A percentile compares a stretch with the other conserved stretches of the same genome.
Conservation (phyloP, 35 echinoderm and acorn worm species). For the Patiria miniata region DNA sequence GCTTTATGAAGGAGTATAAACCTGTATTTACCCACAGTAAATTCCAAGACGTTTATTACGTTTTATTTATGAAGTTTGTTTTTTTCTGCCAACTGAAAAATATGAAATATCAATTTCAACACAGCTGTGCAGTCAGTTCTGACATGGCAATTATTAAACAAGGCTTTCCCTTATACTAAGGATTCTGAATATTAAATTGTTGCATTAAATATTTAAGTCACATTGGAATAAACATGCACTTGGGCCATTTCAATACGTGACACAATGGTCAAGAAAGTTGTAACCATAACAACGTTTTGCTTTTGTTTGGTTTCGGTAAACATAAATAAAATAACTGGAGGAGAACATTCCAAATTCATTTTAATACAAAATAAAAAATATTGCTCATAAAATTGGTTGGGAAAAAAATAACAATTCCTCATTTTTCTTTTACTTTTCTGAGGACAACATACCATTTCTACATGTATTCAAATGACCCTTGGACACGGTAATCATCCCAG, state of each 20-base stretch:
- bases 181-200: no score
- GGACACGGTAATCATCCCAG: background rate
- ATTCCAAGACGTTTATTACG: no score
- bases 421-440: background rate
- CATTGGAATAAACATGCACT: background rate
- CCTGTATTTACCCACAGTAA: no score
- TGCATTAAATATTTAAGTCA: no score
- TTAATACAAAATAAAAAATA: slow-evolving; percentile 23
- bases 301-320: background rate
- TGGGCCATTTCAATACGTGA: slow-evolving; percentile 17
- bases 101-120: no score
- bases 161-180: no score
- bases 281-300: no score
- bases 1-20: no score
- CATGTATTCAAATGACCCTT: slow-evolving; percentile 21
- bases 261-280: background rate
- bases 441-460: slow-evolving; percentile 9
- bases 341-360: background rate
- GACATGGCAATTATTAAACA: no score
- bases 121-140: no score
- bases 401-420: background rate
- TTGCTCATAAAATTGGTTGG: slow-evolving; percentile 15
- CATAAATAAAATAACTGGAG: background rate
- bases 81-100: no score
- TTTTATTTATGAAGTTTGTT: no score